A percentile compares a stretch with the other conserved stretches of the same genome.
Evolutionary conservation across 2,888 invertebrate genomes (phyloP).

Genomic region (Laspeyria flexula): DNA sequence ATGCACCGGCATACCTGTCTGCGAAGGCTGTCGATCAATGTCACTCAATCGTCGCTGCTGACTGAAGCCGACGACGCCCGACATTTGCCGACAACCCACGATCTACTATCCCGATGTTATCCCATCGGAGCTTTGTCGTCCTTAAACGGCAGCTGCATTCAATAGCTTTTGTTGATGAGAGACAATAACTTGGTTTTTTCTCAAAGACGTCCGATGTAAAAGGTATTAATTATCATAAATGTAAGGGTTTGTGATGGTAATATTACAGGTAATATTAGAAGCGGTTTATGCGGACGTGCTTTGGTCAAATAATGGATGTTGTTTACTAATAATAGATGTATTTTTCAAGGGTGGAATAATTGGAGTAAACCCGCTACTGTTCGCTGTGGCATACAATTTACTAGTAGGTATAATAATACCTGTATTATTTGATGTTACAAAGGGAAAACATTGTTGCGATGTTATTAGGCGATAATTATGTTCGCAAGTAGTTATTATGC

Average conservation of each 20-base stretch:
- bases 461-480: slow-evolving; percentile 27
- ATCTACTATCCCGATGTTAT: slow-evolving; percentile 72
- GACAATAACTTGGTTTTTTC: slow-evolving; percentile 65
- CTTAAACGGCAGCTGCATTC: slow-evolving; percentile 75
- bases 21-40: slow-evolving; percentile 78
- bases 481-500: slow-evolving; percentile 29
- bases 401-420: slow-evolving; percentile 22
- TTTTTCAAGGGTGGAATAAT: slow-evolving; percentile 32
- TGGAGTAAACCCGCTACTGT: slow-evolving; percentile 25
- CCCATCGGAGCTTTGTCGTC: slow-evolving; percentile 76
- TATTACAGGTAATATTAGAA: slow-evolving; percentile 44
- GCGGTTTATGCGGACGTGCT: slow-evolving; percentile 30
- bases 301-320: slow-evolving; percentile 40
- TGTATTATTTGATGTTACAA: slow-evolving; percentile 26
- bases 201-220: slow-evolving; percentile 45
- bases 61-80: slow-evolving; percentile 56
- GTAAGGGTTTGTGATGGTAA: slow-evolving; percentile 50
- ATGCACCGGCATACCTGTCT: slow-evolving; percentile 60
- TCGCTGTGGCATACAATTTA: slow-evolving; percentile 29
- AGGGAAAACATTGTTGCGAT: slow-evolving; percentile 30
- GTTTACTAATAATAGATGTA: slow-evolving; percentile 35
- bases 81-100: slow-evolving; percentile 72
- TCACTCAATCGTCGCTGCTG: slow-evolving; percentile 63
- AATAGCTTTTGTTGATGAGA: slow-evolving; percentile 70
- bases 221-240: slow-evolving; percentile 76